A percentile compares a stretch with the other conserved stretches of the same genome.
These are phyloP conservation scores for Scytalopus superciliaris DNA, from an alignment of 2,113 vertebrate species.

Conservation along the genomic window DNA sequence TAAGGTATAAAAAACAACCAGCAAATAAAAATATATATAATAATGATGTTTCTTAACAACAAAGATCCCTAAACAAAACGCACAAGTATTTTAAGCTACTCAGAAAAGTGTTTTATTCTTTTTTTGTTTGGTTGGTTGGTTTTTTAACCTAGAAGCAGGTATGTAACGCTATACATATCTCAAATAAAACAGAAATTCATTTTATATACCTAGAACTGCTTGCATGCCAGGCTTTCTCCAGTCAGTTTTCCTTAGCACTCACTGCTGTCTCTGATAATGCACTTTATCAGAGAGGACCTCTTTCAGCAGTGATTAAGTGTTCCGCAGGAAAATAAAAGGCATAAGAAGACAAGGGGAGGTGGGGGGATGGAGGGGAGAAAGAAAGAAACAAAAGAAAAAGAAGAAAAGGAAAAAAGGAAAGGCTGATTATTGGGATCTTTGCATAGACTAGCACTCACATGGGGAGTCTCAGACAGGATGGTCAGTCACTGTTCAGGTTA, in stretches of 20 bases:
- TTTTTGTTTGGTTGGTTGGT: neutral
- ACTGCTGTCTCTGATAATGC: neutral
- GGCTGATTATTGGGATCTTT: no score
- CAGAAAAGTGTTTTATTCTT: neutral
- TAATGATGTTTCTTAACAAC: neutral
- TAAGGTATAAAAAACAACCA: neutral
- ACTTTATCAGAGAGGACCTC: neutral
- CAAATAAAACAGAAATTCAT: neutral
- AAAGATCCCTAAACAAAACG: neutral
- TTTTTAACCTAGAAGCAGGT: neutral
- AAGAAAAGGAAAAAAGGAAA: fast-evolving
- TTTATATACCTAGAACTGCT: neutral
- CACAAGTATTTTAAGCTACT: neutral
- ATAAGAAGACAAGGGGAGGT: neutral
- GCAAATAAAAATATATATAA: neutral
- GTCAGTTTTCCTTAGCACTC: neutral
- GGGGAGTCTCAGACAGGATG: neutral
- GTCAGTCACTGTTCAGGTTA: neutral
- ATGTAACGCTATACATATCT: neutral
- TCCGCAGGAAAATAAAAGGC: neutral
- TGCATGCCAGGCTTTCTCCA: neutral
- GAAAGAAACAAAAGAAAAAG: no score
- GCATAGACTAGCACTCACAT: no score
- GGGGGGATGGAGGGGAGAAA: no score
- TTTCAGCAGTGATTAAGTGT: neutral